A percentile compares a stretch with the other conserved stretches of the same genome.
phyloP scores from a whole-genome alignment of 1,140 invertebrate species.

The Trypoxylus dichotomus region DNA sequence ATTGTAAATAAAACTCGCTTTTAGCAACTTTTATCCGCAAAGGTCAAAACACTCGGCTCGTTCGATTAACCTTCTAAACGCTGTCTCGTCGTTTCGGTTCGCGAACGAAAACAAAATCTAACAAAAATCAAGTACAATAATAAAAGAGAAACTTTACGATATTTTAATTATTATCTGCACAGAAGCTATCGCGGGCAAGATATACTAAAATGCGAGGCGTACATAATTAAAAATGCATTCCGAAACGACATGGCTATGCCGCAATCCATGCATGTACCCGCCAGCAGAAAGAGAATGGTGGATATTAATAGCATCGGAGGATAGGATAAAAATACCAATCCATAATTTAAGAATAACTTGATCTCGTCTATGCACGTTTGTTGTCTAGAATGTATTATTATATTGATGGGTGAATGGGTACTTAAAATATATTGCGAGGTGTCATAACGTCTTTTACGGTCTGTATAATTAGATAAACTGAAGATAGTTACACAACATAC shows the following conservation, averaged over 20 bases:
- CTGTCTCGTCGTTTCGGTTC: not conserved
- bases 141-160: not conserved
- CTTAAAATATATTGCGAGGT: not conserved
- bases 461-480: not conserved
- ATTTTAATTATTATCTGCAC: not conserved
- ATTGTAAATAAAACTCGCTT: not conserved
- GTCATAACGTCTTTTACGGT: not conserved
- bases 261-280: not conserved
- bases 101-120: not conserved
- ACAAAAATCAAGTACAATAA: not conserved
- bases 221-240: not conserved
- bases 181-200: not conserved
- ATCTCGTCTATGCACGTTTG: not conserved
- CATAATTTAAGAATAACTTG: not conserved
- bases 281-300: not conserved
- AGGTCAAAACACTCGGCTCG: not conserved
- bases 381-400: not conserved
- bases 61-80: not conserved
- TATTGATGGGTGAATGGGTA: not conserved
- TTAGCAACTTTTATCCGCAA: conserved; percentile 17
- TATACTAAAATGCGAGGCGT: not conserved
- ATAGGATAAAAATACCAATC: not conserved
- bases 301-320: not conserved
- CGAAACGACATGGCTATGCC: not conserved
- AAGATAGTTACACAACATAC: not conserved